Evolutionary conservation across 2,888 invertebrate genomes (phyloP).

Genomic region (Thera britannica): DNA sequence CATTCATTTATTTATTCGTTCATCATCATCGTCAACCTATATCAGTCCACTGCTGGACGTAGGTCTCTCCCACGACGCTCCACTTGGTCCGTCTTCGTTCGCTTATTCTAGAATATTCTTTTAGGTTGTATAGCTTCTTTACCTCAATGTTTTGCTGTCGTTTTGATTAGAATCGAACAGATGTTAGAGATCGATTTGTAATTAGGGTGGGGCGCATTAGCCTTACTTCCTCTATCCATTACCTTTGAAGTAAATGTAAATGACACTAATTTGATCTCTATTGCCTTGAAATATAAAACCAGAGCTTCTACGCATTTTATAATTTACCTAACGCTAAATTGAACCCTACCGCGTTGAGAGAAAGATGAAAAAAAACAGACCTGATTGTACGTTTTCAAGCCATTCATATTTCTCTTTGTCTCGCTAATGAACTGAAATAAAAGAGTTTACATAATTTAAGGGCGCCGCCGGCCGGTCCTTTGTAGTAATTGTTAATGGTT

Average conservation of each 20-base stretch:
- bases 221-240: constrained; percentile 23
- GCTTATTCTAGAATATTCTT: too few species aligned
- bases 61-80: too few species aligned
- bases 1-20: too few species aligned
- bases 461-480: constrained; percentile 43
- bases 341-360: constrained; percentile 15
- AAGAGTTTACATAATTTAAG: constrained; percentile 51
- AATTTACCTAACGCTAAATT: constrained; percentile 19
- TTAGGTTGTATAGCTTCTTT: background rate
- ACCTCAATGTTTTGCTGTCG: constrained; percentile 25
- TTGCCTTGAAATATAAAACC: constrained; percentile 14
- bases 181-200: constrained; percentile 65
- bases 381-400: constrained; percentile 41
- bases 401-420: constrained; percentile 53
- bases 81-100: too few species aligned
- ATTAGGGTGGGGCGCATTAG: constrained; percentile 52
- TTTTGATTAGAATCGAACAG: constrained; percentile 46
- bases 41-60: too few species aligned
- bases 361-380: constrained; percentile 20
- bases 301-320: constrained; percentile 31
- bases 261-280: constrained; percentile 25
- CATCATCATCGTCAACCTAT: too few species aligned
- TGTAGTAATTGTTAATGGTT: constrained; percentile 40
- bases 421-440: constrained; percentile 56
- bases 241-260: constrained; percentile 28